Evolutionary conservation across 2,113 vertebrate species (phyloP), one percentile per base, ranked within the genome.

Genomic region (Halichoerus grypus): DNA sequence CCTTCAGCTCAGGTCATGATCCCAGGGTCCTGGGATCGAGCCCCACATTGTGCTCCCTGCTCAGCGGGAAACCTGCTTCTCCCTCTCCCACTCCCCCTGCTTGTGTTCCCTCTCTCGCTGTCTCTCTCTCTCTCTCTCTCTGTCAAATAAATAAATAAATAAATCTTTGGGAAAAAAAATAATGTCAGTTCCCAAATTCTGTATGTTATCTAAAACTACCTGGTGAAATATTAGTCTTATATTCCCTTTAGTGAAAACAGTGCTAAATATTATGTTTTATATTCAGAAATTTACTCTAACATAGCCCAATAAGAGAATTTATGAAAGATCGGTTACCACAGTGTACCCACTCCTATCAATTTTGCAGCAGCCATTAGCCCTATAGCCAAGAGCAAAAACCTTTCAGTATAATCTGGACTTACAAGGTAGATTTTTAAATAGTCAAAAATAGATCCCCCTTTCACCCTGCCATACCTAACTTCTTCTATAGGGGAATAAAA

Each of bases 131-230:
- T 8, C 46, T 46, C 46, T 46, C 46, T 8, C 46, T 46, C 46
- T 46, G 46, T 9, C 46, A 46, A 46, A 46, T 46, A 46, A 46
- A 46, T 46, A 46, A 46, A 46, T 46, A 9, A 46, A 46, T 46
- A 46, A 46, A 46, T 46, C 46, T 46, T 46, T 46, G 46, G 46
- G 1, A 1, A 46, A 46, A 46, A 46, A 46, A 46, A 49, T 92
- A 92, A 85, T 74, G 81, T 85, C 18, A 88, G 28, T n/a, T 93
- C 39, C 71, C 51, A 76, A 86, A 42, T 71, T 95, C 31, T 51
- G 33, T 49, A 49, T 61, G 4, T 86, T 85, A 90, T 77, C 63
- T 65, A 85, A 92, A 91, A 84, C 42, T 88, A 65, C 39, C 33
- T 69, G 24, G 7, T 85, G 57, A 90, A 82, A 69, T 88, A 51